A percentile compares a stretch with the other conserved stretches of the same genome.
Evolutionary conservation across 2,888 invertebrate genomes (phyloP).

Genomic region (Griposia aprilina): DNA sequence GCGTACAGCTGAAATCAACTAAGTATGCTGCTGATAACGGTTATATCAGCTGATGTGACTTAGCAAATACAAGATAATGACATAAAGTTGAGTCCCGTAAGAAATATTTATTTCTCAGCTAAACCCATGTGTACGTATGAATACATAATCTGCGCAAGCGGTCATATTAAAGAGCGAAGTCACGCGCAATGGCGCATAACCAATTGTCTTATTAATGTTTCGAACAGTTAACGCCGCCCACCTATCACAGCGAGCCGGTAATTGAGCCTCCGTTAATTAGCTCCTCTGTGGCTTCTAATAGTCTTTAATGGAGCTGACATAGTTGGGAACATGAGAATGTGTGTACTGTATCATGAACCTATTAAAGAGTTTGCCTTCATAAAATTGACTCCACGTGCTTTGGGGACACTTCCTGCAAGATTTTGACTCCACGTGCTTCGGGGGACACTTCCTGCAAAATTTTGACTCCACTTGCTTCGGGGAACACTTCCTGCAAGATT

Average conservation of each 20-base stretch:
- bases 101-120: no score
- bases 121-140: constrained; percentile 20
- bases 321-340: constrained; percentile 30
- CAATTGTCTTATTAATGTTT: constrained; percentile 78
- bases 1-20: background rate
- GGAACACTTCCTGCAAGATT: background rate
- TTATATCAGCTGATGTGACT: no score
- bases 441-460: background rate
- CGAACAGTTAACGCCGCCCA: constrained; percentile 79
- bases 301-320: constrained; percentile 52
- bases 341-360: background rate
- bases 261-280: constrained; percentile 72
- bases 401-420: background rate
- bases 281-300: constrained; percentile 54
- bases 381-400: background rate
- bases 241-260: constrained; percentile 67
- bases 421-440: background rate
- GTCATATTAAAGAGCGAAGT: constrained; percentile 63
- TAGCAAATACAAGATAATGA: background rate
- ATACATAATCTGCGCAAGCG: constrained; percentile 59
- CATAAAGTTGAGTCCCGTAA: no score
- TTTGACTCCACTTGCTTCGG: background rate
- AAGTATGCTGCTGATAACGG: background rate
- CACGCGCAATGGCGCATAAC: constrained; percentile 67
- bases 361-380: background rate